Base-by-base conservation (phyloP, 2,797 vertebrate genomes). In the Zalophus californianus region DNA sequence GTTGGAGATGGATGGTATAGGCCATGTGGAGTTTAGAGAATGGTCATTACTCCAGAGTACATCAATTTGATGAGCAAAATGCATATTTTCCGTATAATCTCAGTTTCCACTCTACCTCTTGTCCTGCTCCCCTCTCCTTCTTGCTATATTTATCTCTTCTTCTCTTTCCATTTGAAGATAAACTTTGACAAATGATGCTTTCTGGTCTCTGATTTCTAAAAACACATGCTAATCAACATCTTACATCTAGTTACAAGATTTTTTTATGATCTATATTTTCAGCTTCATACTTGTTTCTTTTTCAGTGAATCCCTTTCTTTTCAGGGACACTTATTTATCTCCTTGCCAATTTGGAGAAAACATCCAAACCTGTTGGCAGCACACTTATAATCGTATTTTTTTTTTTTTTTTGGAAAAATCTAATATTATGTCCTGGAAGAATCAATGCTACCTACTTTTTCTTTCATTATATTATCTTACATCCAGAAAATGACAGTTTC, bases 201-300 rank as follows among this genome's bases (percentile, higher is more conserved):
- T 58, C 44, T 77, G 20, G 7, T 52, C 32, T 84, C 50, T 79
- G 38, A 78, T 77, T 83, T 94, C 8, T 77, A 58, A 77, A 91
- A 77, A 35, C 5, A 82, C 23, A 48, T 83, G 16, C 41, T 86
- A 75, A 75, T 91, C 27, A 73, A 70, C 15, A 68, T 56, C 32
- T 93, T 79, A 13, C 21, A 35, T 64, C 10, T 60, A 80, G 35
- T 54, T 90, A 64, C 1, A 83, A 66, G 35, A 91, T 78, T 91
- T 93, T 35, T 83, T 80, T 92, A 79, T n/a, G n/a, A 29, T 85
- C 50, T 20, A 41, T 16, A 48, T 64, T 80, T 35, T 52, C 23
- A 91, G 25, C 52, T 75, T 91, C 52, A 15, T 64, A 54, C 41
- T 16, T 78, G 27, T 84, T 93, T 93, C 35, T 80, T 96, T 96